phyloP scores from a whole-genome alignment of 2,113 vertebrate genomes.

The Cyprinodon brontotheroides region DNA sequence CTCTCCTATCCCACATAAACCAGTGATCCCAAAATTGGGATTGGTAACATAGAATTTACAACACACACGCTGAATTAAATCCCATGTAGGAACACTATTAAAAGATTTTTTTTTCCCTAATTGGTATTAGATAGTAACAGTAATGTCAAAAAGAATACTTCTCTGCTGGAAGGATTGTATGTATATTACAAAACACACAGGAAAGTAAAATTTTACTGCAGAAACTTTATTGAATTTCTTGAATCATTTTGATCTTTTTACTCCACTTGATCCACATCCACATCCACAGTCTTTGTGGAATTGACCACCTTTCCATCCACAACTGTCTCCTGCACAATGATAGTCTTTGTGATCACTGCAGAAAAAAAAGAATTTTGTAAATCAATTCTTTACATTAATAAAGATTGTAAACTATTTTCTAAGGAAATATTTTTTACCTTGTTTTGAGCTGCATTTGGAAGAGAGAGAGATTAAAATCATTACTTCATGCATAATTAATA shows the following conservation, averaged over 20 bases:
- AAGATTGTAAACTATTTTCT: background rate
- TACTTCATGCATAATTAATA: slow-evolving; percentile 63
- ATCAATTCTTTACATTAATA: slow-evolving; percentile 41
- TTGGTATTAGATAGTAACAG: too few relatives aligned
- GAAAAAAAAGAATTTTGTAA: slow-evolving; percentile 15
- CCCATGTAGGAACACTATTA: too few relatives aligned
- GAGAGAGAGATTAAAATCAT: slow-evolving; percentile 3
- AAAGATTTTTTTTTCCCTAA: too few relatives aligned
- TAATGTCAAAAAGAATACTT: too few relatives aligned
- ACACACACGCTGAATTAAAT: too few relatives aligned
- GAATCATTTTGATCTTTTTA: slow-evolving; percentile 13
- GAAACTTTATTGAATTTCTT: slow-evolving; percentile 50
- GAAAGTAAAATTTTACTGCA: slow-evolving; percentile 32
- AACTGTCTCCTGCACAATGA: slow-evolving; percentile 72
- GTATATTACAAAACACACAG: background rate
- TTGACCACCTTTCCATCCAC: slow-evolving; percentile 66
- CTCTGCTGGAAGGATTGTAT: too few relatives aligned
- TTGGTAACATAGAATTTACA: too few relatives aligned
- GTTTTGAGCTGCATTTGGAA: slow-evolving; percentile 44
- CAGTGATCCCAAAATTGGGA: too few relatives aligned
- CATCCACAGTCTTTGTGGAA: slow-evolving; percentile 59
- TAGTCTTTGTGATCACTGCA: slow-evolving; percentile 68
- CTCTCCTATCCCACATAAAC: too few relatives aligned
- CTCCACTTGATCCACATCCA: slow-evolving; percentile 55
- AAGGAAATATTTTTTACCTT: slow-evolving; percentile 50